Base-by-base conservation (phyloP, 2,888 invertebrate genomes). In the Cybosia mesomella region DNA sequence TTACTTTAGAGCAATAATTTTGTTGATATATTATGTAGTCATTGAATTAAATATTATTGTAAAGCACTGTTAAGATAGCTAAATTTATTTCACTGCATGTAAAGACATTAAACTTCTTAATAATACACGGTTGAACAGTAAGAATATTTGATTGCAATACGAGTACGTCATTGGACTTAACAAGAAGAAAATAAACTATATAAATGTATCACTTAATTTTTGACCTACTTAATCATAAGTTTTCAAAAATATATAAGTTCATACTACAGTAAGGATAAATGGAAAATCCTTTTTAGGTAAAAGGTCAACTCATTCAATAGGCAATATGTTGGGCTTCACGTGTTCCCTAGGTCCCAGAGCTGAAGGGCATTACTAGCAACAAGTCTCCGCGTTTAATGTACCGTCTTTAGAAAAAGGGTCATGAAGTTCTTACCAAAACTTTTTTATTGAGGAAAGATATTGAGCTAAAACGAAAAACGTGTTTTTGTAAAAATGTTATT, bases 241-340 rank as follows among this genome's bases (percentile, higher is more conserved):
- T 49, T n/a, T 49, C 49, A 49, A 49, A n/a, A n/a, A 49, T 49
- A 49, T 49, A 49, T 49, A 49, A 49, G 9, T 49, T 49, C 9
- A 49, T n/a, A n/a, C n/a, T n/a, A 49, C 49, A 49, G 13, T 18
- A 28, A 24, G 21, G 43, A 32, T 63, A 72, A 70, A 66, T 67
- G 62, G 70, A 80, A 79, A 74, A 74, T 63, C 63, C 55, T 55
- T 61, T 62, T 36, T 13, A 60, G 63, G 64, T 74, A 76, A 80
- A 76, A 78, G 68, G 68, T 74, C 67, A 71, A 55, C 68, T 64
- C 65, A 66, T 76, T 68, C 65, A 60, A 65, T 74, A 74, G 54
- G 53, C 66, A 61, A 57, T 68, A 71, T 55, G 66, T 62, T 66
- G 68, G 67, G 70, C 49, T 71, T 72, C 68, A 70, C 24, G 58